A percentile compares a stretch with the other conserved stretches of the same genome.
Conservation (phyloP, 2,797 vertebrate genomes). For the Neosilurus mollespiculum region DNA sequence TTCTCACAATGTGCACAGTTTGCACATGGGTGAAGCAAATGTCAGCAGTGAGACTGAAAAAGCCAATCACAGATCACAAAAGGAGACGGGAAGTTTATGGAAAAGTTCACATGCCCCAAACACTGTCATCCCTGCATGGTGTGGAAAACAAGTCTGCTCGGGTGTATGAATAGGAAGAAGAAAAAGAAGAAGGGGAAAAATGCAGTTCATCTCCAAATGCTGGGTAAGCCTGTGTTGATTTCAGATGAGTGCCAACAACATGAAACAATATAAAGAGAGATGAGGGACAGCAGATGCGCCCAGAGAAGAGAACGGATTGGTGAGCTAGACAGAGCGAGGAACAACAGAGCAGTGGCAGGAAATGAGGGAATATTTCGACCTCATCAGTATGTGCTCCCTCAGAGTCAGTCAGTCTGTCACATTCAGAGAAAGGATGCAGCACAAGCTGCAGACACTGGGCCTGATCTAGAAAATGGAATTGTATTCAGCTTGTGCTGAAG, state of each 20-base stretch:
- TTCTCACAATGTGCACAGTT: conserved; percentile 61
- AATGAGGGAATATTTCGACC: conserved; percentile 50
- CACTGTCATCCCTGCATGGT: conserved; percentile 62
- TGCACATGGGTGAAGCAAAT: conserved; percentile 61
- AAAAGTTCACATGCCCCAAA: conserved; percentile 62
- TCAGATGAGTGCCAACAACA: conserved; percentile 71
- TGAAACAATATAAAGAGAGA: conserved; percentile 52
- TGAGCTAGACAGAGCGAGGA: not conserved
- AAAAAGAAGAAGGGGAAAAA: conserved; percentile 59
- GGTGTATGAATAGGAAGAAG: conserved; percentile 62
- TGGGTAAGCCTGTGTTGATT: conserved; percentile 67
- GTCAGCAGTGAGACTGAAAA: conserved; percentile 62
- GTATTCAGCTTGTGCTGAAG: conserved; percentile 56
- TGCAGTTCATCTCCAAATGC: conserved; percentile 65
- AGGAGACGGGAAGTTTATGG: conserved; percentile 67
- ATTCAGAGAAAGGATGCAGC: conserved; percentile 48
- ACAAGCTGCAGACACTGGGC: conserved; percentile 51
- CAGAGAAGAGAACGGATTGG: conserved; percentile 22
- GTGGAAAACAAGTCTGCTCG: conserved; percentile 59
- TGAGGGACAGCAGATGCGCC: conserved; percentile 15
- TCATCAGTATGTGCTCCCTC: conserved; percentile 66
- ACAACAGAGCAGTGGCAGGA: conserved; percentile 18
- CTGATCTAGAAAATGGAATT: conserved; percentile 68
- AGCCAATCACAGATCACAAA: conserved; percentile 65
- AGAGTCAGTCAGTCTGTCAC: conserved; percentile 65